Evolutionary conservation across 1,140 invertebrate genomes (phyloP), one percentile per base, ranked within the genome.

Genomic region (Drosophila bifasciata): DNA sequence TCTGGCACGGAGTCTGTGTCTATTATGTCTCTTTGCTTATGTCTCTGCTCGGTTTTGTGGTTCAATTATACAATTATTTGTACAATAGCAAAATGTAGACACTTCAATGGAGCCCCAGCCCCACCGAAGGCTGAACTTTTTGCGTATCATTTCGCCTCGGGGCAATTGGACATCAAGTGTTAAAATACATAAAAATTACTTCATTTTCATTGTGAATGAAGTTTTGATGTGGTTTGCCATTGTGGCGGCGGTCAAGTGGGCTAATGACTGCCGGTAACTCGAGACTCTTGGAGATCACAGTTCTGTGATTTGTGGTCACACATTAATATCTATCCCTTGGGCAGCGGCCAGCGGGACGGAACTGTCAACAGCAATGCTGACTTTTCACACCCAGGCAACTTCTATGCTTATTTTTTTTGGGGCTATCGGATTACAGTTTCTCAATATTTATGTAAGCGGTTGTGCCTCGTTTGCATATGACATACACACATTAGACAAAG

Each of bases 381-480:
- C 53, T 69, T 61, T 66, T 62, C 43, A 58, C 45, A 36, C 11
- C 32, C 3, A 13, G 32, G 32, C 32, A 36, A 60, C 40, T 50
- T 50, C 51, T 59, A 63, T 53, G 52, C 63, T 72, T n/a, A n/a
- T 63, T 53, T 66, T 63, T 72, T 56, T 73, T 51, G 57, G 41
- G 67, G 49, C 61, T 84, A 84, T 84, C 76, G 66, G 63, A 68
- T 84, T 85, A 85, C 76, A 85, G 61, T 62, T 67, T 60, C 63
- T 15, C 36, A 43, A 28, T 32, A 36, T 64, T 36, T 60, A 28
- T 39, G 48, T 40, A 25, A n/a, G n/a, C n/a, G 60, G 55, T 61
- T 78, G 15, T 32, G 45, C 41, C 71, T 84, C 76, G 72, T 84
- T 84, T 76, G 76, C 80, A 84, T 84, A 69, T 86, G 80, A 80